Evolutionary conservation across 2,113 vertebrate genomes (phyloP), one percentile per base, ranked within the genome.

Genomic region (Melanerpes formicivorus): DNA sequence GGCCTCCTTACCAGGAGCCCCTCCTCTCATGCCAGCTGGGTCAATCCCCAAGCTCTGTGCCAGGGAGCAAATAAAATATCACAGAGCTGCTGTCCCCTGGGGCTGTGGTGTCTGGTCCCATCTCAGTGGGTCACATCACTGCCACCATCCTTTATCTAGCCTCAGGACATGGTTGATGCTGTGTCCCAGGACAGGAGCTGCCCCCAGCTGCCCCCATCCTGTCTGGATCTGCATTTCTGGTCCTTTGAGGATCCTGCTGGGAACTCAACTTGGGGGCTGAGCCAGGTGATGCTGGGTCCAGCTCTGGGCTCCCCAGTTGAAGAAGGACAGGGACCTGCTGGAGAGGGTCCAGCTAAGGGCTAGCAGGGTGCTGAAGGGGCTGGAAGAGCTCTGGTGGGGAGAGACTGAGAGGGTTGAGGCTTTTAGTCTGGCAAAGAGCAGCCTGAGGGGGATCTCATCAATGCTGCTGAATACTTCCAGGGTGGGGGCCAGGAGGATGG

Each of bases 111-210:
- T 26, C 60, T 18, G 26, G 48, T 25, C 55, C 48, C 56, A 18
- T 32, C 48, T 37, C 2, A 2, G 19, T 15, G 30, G 18, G 44
- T 54, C 65, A 37, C 1, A 0, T 65, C 1, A 0, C 29, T 37
- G 58, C 64, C 50, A 15, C 73, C 22, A 2, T 0, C 0, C 1
- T 5, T 5, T 8, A 18, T 14, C 46, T 65, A 72, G 73, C 12
- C 32, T 44, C 0, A 0, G 5, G 18, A 3, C 3, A 0, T 2
- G 16, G 27, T 37, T 9, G 5, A 40, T 11, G 90, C 22, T 1
- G 0, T 5, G 23, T 44, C 63, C 65, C 60, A 17, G 22, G 67
- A 27, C 56, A 34, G 10, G 2, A 62, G 63, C 18, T 25, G 32
- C 4, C 13, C 22, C 32, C 63, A 6, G 66, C 30, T 50, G 66